These are phyloP conservation scores for Serinus canaria DNA, from an alignment of 2,113 vertebrate species.

Conservation along the genomic window DNA sequence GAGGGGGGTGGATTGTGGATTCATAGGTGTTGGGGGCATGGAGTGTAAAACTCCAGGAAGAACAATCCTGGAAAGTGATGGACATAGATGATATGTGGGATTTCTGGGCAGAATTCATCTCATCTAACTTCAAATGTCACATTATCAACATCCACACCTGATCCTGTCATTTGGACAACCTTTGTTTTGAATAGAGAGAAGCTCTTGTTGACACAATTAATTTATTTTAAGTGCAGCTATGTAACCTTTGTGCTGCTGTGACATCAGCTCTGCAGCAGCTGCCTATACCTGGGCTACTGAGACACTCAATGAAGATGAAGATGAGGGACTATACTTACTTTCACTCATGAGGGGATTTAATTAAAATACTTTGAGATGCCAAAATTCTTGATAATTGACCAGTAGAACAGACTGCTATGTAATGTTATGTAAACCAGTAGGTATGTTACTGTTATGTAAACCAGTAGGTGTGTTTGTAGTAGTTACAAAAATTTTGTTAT, in stretches of 20 bases:
- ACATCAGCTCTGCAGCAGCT: background rate
- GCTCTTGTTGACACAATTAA: background rate
- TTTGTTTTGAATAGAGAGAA: background rate
- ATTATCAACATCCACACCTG: background rate
- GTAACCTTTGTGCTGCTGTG: background rate
- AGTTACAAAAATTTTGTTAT: background rate
- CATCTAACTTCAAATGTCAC: background rate
- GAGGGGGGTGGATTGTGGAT: background rate
- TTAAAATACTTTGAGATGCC: background rate
- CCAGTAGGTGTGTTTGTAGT: background rate
- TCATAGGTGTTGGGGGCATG: background rate
- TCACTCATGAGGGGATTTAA: background rate
- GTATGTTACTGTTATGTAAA: background rate
- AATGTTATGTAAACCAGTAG: background rate
- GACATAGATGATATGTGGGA: background rate
- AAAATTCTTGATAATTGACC: background rate
- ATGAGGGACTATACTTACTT: background rate
- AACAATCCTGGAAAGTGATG: background rate
- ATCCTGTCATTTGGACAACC: background rate
- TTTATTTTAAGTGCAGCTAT: background rate
- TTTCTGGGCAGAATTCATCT: background rate
- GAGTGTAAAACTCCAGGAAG: background rate
- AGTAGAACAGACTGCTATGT: background rate
- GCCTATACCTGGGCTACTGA: background rate
- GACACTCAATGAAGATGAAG: rapidly evolving